Conservation (phyloP, 2,113 vertebrate species). For the Clupea harengus region DNA sequence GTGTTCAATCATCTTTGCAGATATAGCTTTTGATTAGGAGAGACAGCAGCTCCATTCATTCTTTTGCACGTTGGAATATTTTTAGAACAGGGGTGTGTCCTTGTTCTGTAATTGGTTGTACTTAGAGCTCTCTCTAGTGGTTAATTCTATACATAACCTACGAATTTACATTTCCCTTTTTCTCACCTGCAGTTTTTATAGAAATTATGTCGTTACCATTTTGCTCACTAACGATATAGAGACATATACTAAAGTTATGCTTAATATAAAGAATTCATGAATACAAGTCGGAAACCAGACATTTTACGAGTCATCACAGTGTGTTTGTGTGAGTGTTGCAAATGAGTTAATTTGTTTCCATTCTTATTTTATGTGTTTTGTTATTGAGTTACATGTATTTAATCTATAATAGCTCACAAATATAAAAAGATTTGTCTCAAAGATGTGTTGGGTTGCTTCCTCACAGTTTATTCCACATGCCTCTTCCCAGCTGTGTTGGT, state of each 20-base stretch:
- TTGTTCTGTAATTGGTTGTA: neutral
- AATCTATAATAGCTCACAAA: neutral
- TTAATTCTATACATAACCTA: neutral
- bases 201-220: neutral
- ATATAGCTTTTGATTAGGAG: neutral
- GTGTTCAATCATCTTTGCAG: neutral
- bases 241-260: neutral
- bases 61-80: conserved; percentile 20
- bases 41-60: neutral
- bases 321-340: too few relatives aligned
- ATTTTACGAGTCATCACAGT: neutral
- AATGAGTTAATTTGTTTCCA: neutral
- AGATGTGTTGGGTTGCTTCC: neutral
- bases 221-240: neutral
- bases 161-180: neutral
- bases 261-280: neutral
- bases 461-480: neutral
- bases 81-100: conserved; percentile 33
- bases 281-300: neutral
- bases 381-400: neutral
- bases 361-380: neutral
- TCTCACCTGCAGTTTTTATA: neutral
- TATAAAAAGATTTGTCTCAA: neutral
- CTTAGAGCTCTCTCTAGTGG: neutral
- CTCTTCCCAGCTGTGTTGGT: neutral